Conservation (phyloP, 2,113 vertebrate genomes). For the Poeciliopsis prolifica region DNA sequence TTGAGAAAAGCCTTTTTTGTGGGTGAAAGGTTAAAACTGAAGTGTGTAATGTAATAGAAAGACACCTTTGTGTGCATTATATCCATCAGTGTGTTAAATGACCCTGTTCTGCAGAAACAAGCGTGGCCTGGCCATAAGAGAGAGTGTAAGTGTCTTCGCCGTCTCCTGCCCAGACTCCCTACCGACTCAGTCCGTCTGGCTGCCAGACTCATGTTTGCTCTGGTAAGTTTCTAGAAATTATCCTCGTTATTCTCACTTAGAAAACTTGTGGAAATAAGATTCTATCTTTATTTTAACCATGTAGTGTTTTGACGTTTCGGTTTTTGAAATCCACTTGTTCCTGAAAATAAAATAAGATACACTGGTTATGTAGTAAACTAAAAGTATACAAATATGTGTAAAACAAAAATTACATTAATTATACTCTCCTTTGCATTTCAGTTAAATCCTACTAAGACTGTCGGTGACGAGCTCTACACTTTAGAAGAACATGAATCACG, state of each 20-base stretch:
- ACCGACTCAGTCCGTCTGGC: conserved; percentile 92
- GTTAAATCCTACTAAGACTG: conserved; percentile 79
- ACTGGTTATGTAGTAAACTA: neutral
- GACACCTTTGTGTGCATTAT: neutral
- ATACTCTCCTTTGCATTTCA: conserved; percentile 37
- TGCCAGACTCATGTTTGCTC: conserved; percentile 87
- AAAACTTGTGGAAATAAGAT: conserved; percentile 1
- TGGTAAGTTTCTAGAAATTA: conserved; percentile 78
- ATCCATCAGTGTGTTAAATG: conserved; percentile 22
- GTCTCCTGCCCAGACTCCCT: conserved; percentile 83
- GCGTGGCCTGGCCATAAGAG: conserved; percentile 90
- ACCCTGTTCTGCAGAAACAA: conserved; percentile 80
- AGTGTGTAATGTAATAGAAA: neutral
- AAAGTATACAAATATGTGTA: neutral
- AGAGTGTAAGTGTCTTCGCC: conserved; percentile 89
- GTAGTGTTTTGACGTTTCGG: neutral
- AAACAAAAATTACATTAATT: neutral
- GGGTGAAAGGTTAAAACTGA: no score
- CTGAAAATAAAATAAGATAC: neutral
- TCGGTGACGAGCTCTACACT: conserved; percentile 85
- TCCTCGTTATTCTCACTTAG: neutral
- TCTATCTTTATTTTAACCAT: neutral
- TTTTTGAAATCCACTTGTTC: neutral
- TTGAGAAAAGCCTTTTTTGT: no score
- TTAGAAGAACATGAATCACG: conserved; percentile 90